These are phyloP conservation scores for Cathartes aura DNA, from an alignment of 2,113 vertebrate genomes.

Conservation along the genomic window DNA sequence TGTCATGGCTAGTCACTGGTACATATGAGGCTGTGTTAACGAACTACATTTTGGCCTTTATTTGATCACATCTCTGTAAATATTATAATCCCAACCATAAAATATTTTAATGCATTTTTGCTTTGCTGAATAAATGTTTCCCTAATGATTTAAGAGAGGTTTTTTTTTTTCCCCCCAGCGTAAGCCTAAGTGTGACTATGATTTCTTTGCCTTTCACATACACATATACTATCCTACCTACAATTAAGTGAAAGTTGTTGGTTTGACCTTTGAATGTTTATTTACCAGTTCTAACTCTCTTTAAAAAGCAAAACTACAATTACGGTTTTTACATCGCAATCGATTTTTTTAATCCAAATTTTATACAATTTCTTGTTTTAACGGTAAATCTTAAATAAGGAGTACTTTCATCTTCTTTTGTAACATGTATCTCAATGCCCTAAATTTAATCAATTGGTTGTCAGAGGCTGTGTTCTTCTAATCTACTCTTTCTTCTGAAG, in stretches of 20 bases:
- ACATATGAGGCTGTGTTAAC: neutral
- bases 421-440: constrained; percentile 74
- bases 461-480: constrained; percentile 80
- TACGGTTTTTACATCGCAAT: neutral
- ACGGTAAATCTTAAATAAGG: constrained; percentile 73
- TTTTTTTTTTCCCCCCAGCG: fast-evolving
- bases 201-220: constrained; percentile 25
- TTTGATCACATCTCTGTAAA: constrained; percentile 31
- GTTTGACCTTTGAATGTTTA: constrained; percentile 35
- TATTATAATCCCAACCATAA: constrained; percentile 4
- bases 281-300: constrained; percentile 26
- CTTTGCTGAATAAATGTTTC: constrained; percentile 46
- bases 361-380: constrained; percentile 65
- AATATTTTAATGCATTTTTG: constrained; percentile 46
- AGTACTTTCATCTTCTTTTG: constrained; percentile 77
- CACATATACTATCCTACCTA: neutral
- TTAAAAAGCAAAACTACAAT: constrained; percentile 3
- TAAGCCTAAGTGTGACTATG: neutral
- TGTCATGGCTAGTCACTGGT: neutral
- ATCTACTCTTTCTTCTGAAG: constrained; percentile 83
- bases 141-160: neutral
- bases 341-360: constrained; percentile 62
- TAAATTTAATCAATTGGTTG: constrained; percentile 84
- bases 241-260: constrained; percentile 36
- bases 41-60: constrained; percentile 24